These are phyloP conservation scores for Tetranychus cinnabarinus DNA, from an alignment of 1,140 invertebrate species.

Conservation along the genomic window DNA sequence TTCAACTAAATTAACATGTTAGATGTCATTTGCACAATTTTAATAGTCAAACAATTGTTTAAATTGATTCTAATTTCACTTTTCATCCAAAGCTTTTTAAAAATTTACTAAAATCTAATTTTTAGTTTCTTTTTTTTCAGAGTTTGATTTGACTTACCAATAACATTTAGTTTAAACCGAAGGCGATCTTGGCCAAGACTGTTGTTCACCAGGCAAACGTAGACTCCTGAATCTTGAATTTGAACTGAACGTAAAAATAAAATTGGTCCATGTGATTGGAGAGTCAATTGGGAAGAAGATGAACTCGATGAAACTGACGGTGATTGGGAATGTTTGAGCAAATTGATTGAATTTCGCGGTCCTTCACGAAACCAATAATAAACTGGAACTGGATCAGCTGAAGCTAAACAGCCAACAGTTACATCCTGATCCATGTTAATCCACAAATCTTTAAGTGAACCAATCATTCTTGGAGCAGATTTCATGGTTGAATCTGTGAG, in stretches of 20 bases:
- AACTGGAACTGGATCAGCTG: neutral
- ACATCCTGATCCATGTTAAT: neutral
- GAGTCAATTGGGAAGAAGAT: neutral
- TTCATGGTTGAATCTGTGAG: neutral
- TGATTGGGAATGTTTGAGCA: neutral
- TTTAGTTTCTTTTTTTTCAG: too few relatives aligned
- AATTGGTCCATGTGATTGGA: neutral
- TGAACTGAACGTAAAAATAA: neutral
- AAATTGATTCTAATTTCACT: too few relatives aligned
- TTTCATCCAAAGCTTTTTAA: too few relatives aligned
- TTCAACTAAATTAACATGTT: neutral
- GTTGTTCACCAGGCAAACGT: constrained; percentile 49
- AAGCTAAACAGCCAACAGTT: neutral
- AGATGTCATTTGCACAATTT: too few relatives aligned
- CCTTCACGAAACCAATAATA: neutral
- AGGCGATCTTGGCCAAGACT: constrained; percentile 36
- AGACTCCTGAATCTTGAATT: constrained; percentile 30
- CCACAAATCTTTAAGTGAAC: neutral
- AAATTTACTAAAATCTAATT: too few relatives aligned
- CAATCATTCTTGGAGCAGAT: neutral
- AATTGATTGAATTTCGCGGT: too few relatives aligned
- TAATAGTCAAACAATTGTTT: too few relatives aligned
- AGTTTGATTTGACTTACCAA: neutral
- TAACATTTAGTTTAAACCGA: neutral
- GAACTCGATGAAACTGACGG: too few relatives aligned